phyloP scores from a whole-genome alignment of 2,888 invertebrate species.

The Ypsolopha sequella region DNA sequence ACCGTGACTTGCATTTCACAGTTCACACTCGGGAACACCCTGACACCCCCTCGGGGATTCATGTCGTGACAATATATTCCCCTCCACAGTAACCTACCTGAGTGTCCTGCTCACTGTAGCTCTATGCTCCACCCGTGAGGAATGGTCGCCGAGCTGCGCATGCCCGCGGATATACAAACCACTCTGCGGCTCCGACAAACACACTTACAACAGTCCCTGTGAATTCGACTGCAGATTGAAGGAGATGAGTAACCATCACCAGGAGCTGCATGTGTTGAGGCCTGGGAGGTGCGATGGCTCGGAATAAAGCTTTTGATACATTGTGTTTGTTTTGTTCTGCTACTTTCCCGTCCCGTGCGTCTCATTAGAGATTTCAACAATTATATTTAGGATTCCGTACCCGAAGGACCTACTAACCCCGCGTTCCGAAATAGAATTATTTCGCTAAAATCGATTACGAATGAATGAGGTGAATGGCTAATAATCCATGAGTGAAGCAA shows the following conservation, averaged over 20 bases:
- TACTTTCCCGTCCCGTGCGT: no score
- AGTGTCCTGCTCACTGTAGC: not conserved
- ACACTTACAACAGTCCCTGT: conserved; percentile 46
- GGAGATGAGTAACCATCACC: conserved; percentile 9
- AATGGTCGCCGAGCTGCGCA: conserved; percentile 25
- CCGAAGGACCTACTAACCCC: no score
- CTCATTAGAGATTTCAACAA: no score
- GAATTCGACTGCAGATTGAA: conserved; percentile 38
- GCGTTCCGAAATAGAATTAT: no score
- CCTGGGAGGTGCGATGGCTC: conserved; percentile 19
- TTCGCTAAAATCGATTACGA: no score
- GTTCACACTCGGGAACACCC: not conserved
- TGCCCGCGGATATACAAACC: conserved; percentile 50
- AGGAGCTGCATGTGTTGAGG: conserved; percentile 13
- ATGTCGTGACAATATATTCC: no score
- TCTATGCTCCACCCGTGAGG: not conserved
- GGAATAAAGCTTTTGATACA: not conserved
- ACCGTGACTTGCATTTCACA: no score
- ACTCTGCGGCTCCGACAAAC: conserved; percentile 44
- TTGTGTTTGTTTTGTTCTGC: no score
- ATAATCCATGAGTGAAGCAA: no score
- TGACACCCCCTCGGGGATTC: not conserved
- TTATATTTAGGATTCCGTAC: no score
- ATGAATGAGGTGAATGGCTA: no score
- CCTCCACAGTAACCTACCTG: conserved; percentile 1